Percentiles rank a stretch among this genome's conserved stretches.
Conservation (phyloP, 2,113 vertebrate genomes). For the Labeo catla region DNA sequence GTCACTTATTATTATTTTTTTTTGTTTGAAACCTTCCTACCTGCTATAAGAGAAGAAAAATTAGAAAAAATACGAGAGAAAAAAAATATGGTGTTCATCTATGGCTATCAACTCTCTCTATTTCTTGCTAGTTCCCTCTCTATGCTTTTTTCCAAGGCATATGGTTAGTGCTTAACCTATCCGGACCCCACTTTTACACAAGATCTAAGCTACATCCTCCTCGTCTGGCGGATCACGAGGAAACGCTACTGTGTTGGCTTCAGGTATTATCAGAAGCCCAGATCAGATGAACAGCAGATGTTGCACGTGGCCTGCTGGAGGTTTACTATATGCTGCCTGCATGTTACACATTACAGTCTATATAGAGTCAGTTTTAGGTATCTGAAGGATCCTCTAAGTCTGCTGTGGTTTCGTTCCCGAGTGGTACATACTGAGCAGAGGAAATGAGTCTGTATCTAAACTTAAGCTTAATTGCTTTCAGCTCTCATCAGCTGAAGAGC, state of each 20-base stretch:
- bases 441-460: slow-evolving; percentile 60
- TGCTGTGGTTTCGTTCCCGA: slow-evolving; percentile 60
- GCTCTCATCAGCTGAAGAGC: slow-evolving; percentile 56
- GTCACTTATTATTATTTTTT: not conserved
- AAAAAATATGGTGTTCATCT: not conserved
- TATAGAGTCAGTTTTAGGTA: slow-evolving; percentile 9
- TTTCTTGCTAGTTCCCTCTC: not conserved
- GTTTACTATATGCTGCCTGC: slow-evolving; percentile 54
- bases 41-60: not conserved
- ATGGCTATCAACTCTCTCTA: not conserved
- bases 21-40: not conserved
- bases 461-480: slow-evolving; percentile 69
- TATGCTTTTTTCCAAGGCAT: not conserved
- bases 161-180: not conserved
- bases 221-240: not conserved
- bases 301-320: slow-evolving; percentile 51
- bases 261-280: slow-evolving; percentile 63
- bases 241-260: slow-evolving; percentile 69
- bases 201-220: not conserved
- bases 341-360: slow-evolving; percentile 53
- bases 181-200: not conserved
- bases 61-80: no score
- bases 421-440: slow-evolving; percentile 52
- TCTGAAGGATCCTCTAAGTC: slow-evolving; percentile 59
- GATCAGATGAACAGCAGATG: slow-evolving; percentile 74